These are phyloP conservation scores for Numenius phaeopus DNA, from an alignment of 2,797 vertebrate genomes.

Conservation along the genomic window DNA sequence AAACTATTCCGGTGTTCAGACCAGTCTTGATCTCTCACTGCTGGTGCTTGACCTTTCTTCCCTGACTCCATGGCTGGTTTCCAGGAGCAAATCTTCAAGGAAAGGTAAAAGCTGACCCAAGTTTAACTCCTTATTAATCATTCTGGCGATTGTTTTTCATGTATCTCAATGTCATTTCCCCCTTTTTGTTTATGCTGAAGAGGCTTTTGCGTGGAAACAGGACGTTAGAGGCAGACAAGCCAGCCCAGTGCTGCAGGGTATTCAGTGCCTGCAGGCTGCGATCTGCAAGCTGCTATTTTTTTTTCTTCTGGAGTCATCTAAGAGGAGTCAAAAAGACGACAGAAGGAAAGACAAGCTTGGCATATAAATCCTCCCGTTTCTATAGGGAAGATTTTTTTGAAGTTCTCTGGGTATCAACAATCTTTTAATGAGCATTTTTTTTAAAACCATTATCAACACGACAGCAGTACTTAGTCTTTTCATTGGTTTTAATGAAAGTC, in stretches of 20 bases:
- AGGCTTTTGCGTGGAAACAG: not conserved
- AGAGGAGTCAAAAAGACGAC: not conserved
- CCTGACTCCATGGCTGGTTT: not conserved
- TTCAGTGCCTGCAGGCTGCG: not conserved
- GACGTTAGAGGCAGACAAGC: not conserved
- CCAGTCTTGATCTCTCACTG: not conserved
- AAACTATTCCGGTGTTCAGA: not conserved
- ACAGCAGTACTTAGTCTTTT: not conserved
- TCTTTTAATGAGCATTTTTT: not conserved
- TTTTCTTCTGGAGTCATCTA: not conserved
- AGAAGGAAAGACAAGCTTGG: not conserved
- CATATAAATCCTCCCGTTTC: not conserved
- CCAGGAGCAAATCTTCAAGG: not conserved
- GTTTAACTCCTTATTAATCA: not conserved
- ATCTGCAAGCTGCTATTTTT: not conserved
- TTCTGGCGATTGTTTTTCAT: not conserved
- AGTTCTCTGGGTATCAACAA: not conserved
- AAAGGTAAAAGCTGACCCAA: not conserved
- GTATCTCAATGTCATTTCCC: not conserved
- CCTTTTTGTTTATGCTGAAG: not conserved
- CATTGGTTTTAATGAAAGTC: not conserved
- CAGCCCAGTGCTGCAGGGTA: not conserved
- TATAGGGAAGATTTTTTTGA: not conserved
- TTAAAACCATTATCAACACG: not conserved
- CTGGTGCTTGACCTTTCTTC: constrained; percentile 3